A percentile compares a stretch with the other conserved stretches of the same genome.
Conservation (phyloP, 2,888 invertebrate species). For the Meghimatium bilineatum region DNA sequence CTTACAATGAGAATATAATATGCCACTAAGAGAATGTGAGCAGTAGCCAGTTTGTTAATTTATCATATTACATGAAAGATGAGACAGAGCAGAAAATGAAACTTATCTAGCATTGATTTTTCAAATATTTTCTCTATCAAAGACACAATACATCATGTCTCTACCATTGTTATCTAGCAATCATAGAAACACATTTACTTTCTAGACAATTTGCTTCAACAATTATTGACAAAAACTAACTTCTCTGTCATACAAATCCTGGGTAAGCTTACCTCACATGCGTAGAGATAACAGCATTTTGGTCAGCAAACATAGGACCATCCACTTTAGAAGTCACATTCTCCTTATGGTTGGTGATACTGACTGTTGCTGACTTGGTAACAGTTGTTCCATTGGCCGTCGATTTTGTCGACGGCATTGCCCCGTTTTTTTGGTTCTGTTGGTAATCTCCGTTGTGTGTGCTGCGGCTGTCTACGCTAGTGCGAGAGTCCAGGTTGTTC, state of each 20-base stretch:
- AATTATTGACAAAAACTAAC: no score
- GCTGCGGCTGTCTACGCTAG: conserved; percentile 57
- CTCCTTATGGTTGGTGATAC: conserved; percentile 64
- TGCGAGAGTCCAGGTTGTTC: conserved; percentile 51
- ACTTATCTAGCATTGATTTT: no score
- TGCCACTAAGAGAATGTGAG: no score
- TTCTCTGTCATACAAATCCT: not conserved
- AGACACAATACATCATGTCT: no score
- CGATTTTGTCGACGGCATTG: conserved; percentile 65
- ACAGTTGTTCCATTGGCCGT: conserved; percentile 55
- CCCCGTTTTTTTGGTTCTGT: conserved; percentile 65
- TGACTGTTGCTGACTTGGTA: conserved; percentile 61
- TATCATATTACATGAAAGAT: no score
- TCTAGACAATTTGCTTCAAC: no score
- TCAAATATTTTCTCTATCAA: no score
- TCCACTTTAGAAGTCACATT: conserved; percentile 79
- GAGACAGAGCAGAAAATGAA: no score
- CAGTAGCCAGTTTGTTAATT: no score
- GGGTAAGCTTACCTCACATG: conserved; percentile 65
- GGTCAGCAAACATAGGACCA: conserved; percentile 80
- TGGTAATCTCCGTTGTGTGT: conserved; percentile 49
- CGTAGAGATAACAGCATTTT: conserved; percentile 79
- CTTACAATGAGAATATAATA: no score
- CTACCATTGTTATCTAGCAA: not conserved
- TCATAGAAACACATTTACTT: no score